Evolutionary conservation across 1,140 invertebrate genomes (phyloP), one percentile per base, ranked within the genome.

Genomic region (Bombus vancouverensis): DNA sequence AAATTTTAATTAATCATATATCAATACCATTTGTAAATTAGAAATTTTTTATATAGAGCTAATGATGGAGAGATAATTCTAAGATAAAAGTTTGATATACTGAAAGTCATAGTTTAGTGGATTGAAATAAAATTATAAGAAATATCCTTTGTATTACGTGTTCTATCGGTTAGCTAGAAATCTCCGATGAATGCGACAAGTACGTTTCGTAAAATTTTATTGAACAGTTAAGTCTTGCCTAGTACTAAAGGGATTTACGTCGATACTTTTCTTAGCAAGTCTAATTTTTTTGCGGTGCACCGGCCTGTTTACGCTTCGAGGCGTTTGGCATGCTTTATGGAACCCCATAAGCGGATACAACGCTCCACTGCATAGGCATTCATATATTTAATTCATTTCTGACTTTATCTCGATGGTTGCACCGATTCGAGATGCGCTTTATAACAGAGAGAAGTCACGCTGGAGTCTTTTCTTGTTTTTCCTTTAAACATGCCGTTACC

Each of bases 381-480:
- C 89, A 44, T 57, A 73, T 83, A 90, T 88, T 87, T 85, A 87
- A 90, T 90, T 87, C 76, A 87, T 89, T 89, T 89, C 78, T 85
- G 68, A 39, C 79, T 82, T 87, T 66, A 72, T 84, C 83, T 79
- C 53, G 75, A 78, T 84, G 47, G 47, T 25, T 78, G n/a, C 53
- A 32, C 47, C 39, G 59, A 81, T 74, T 82, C 62, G 12, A 53
- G 78, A 42, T 66, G 59, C 25, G 37, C 8, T 78, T 78, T 59
- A 70, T 78, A 77, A 78, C 65, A 57, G 32, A 77, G 25, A 57
- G 25, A 83, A 75, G 47, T 78, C 47, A 78, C 37, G 74, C 47
- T 71, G 47, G 18, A 78, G 47, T 44, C 15, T 70, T 77, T 22
- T 57, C 22, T 42, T 75, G 44, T 70, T 71, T 71, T 42, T 37